Conservation (phyloP, 2,113 vertebrate genomes). For the Leucoraja erinaceus region DNA sequence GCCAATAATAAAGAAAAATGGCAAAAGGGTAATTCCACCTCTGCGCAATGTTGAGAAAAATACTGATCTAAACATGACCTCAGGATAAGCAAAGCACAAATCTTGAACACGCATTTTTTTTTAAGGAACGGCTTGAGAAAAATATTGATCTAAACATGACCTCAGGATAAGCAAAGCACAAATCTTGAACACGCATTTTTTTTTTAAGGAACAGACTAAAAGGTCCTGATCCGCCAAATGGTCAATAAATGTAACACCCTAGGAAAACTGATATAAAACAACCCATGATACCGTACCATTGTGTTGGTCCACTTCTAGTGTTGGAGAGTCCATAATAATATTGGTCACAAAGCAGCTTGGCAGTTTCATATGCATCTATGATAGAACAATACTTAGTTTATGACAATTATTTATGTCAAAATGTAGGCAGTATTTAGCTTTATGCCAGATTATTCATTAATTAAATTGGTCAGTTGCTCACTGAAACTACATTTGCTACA, state of each 20-base stretch:
- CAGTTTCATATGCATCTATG: constrained; percentile 78
- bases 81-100: neutral
- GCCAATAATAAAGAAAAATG: neutral
- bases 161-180: neutral
- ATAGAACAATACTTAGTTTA: neutral
- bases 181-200: neutral
- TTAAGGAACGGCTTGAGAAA: too few relatives aligned
- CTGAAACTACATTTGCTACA: too few relatives aligned
- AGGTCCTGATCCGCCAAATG: too few relatives aligned
- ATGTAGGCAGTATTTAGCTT: neutral
- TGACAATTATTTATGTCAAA: neutral
- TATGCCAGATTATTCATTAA: neutral
- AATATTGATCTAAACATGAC: too few relatives aligned
- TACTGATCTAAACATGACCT: neutral
- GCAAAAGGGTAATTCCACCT: neutral
- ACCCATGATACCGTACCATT: constrained; percentile 58
- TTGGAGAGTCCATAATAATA: constrained; percentile 80
- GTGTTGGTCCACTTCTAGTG: constrained; percentile 69
- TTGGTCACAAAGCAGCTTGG: constrained; percentile 85
- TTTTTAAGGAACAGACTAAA: neutral
- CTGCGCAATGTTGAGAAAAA: neutral
- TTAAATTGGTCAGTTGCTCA: neutral
- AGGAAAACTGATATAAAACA: neutral
- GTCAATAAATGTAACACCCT: neutral
- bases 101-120: neutral